These are phyloP conservation scores for Muntiacus muntjak DNA, from an alignment of 2,113 vertebrate genomes.

Conservation along the genomic window DNA sequence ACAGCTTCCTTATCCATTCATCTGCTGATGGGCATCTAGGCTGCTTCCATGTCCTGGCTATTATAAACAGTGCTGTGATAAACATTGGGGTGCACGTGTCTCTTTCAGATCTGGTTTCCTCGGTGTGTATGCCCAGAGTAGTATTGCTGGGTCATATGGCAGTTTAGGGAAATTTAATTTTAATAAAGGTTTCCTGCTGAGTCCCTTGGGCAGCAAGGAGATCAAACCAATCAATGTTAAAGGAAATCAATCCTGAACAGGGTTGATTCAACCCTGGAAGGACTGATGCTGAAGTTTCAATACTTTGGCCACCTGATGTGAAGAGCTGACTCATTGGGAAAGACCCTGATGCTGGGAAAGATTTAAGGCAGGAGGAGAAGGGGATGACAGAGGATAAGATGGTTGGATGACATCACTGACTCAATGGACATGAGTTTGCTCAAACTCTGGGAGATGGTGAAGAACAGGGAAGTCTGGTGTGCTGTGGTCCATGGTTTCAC, in stretches of 20 bases:
- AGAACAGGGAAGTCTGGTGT: background rate
- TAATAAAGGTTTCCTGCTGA: background rate
- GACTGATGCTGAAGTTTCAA: background rate
- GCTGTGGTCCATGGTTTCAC: background rate
- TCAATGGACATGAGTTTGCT: background rate
- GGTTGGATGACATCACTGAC: background rate
- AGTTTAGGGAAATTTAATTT: background rate
- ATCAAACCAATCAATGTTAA: background rate
- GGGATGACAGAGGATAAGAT: background rate
- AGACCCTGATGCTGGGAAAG: background rate
- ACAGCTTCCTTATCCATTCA: too few species aligned
- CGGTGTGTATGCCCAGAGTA: too few species aligned
- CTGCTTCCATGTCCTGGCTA: too few species aligned
- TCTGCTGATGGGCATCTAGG: too few species aligned
- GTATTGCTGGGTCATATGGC: too few species aligned
- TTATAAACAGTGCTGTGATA: too few species aligned
- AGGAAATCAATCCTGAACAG: background rate
- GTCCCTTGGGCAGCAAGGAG: background rate
- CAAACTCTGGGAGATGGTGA: background rate
- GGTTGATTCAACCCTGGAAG: background rate
- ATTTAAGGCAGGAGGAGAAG: background rate
- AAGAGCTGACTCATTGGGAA: background rate
- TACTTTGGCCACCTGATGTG: background rate
- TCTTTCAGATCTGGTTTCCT: too few species aligned
- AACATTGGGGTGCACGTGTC: too few species aligned